Percentiles rank a stretch among this genome's conserved stretches.
Evolutionary conservation across 2,888 invertebrate species (phyloP).

Genomic region (Malthinus seriepunctatus): DNA sequence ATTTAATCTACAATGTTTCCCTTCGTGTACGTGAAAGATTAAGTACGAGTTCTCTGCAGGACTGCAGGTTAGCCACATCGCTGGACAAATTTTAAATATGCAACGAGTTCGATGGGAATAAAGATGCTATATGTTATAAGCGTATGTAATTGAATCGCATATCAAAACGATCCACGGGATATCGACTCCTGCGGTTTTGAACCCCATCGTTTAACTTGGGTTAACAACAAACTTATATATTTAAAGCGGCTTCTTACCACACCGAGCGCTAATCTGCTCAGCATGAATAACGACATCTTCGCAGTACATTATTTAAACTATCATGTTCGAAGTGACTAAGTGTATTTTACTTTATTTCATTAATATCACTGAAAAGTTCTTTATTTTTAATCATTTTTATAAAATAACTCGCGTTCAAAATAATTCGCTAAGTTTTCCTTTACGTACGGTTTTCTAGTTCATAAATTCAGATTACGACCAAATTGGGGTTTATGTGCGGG

Average conservation of each 20-base stretch:
- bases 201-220: conserved; percentile 42
- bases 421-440: neutral
- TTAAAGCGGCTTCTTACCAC: conserved; percentile 47
- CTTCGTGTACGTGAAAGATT: conserved; percentile 10
- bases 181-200: conserved; percentile 39
- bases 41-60: conserved; percentile 14
- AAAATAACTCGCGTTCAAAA: neutral
- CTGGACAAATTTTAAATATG: conserved; percentile 19
- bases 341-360: neutral
- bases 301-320: conserved; percentile 44
- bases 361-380: neutral
- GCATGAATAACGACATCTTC: conserved; percentile 44
- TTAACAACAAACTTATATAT: conserved; percentile 39
- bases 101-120: conserved; percentile 19
- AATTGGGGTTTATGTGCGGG: too few relatives aligned
- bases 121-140: conserved; percentile 27
- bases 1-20: neutral
- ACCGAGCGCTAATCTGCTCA: conserved; percentile 47
- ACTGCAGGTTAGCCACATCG: conserved; percentile 11
- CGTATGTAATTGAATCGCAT: conserved; percentile 43
- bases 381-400: neutral
- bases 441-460: neutral
- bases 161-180: conserved; percentile 38
- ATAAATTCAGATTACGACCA: too few relatives aligned
- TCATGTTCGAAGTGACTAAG: too few relatives aligned